Evolutionary conservation across 2,888 invertebrate species (phyloP).

Genomic region (Melolontha melolontha): DNA sequence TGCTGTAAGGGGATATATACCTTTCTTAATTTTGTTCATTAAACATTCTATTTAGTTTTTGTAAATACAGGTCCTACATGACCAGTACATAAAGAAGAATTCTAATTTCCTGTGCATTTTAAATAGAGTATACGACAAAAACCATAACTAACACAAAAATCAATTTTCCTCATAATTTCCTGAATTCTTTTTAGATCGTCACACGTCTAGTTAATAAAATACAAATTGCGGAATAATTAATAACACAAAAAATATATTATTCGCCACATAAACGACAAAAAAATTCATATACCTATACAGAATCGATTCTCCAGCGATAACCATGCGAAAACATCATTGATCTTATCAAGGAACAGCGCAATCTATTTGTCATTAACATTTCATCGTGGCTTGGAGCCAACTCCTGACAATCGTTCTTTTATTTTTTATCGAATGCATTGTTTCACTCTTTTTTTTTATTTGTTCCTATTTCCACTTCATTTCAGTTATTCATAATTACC

Average conservation of each 20-base stretch:
- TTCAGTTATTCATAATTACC: constrained; percentile 22
- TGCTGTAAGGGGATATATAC: too few species aligned
- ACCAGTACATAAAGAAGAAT: too few species aligned
- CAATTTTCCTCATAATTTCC: too few species aligned
- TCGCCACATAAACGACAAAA: neutral
- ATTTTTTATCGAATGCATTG: constrained; percentile 1
- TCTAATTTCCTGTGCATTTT: too few species aligned
- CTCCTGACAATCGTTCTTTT: neutral
- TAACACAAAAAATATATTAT: constrained; percentile 6
- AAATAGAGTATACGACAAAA: too few species aligned
- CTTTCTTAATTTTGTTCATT: too few species aligned
- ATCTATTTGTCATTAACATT: constrained; percentile 35
- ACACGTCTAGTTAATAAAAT: neutral
- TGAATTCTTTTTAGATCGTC: too few species aligned
- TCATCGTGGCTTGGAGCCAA: neutral
- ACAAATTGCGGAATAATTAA: constrained; percentile 20
- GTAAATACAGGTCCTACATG: too few species aligned
- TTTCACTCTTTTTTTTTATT: constrained; percentile 4
- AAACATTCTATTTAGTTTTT: too few species aligned
- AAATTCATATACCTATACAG: neutral
- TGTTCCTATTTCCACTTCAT: constrained; percentile 16
- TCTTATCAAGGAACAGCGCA: constrained; percentile 19
- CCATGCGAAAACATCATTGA: constrained; percentile 22
- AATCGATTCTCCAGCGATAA: neutral
- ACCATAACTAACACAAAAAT: too few species aligned